A percentile compares a stretch with the other conserved stretches of the same genome.
phyloP scores from a whole-genome alignment of 30 jellyfish, hydroid and myxozoan genomes.

The Aurelia sp. region DNA sequence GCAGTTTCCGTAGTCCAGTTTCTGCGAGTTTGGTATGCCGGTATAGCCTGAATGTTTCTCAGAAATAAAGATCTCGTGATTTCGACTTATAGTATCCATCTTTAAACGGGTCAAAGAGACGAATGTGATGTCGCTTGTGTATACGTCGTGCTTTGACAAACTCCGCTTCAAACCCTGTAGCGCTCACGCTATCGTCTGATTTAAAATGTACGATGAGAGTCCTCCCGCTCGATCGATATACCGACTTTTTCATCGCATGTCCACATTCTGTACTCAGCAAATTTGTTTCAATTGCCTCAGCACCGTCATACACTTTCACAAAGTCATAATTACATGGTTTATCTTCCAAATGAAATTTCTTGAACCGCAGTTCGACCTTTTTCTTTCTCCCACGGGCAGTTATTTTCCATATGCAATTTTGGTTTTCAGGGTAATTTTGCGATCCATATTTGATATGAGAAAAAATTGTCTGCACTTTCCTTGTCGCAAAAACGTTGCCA shows the following conservation, averaged over 20 bases:
- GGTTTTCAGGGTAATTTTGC: conserved; percentile 55
- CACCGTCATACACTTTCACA: conserved; percentile 73
- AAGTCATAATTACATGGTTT: conserved; percentile 77
- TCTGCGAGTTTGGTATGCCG: no score
- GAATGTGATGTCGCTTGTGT: conserved; percentile 57
- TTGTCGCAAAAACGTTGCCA: conserved; percentile 52
- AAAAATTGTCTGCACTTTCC: conserved; percentile 43
- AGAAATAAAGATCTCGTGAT: conserved; percentile 55
- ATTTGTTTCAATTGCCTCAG: conserved; percentile 5
- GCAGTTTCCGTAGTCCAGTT: no score
- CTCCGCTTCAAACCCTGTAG: conserved; percentile 60
- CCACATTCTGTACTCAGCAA: conserved; percentile 67
- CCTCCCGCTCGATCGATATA: conserved; percentile 56
- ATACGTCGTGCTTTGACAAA: conserved; percentile 24
- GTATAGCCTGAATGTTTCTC: neutral
- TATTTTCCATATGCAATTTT: conserved; percentile 67
- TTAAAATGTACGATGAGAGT: conserved; percentile 25
- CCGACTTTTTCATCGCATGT: conserved; percentile 3
- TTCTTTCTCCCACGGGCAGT: conserved; percentile 43
- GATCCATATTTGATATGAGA: conserved; percentile 59
- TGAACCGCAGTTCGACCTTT: conserved; percentile 39
- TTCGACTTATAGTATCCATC: conserved; percentile 45
- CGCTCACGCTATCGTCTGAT: conserved; percentile 66
- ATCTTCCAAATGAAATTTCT: conserved; percentile 64
- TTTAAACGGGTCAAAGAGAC: conserved; percentile 56